Conservation (phyloP, 2,797 vertebrate species). For the Loriculus beryllinus region DNA sequence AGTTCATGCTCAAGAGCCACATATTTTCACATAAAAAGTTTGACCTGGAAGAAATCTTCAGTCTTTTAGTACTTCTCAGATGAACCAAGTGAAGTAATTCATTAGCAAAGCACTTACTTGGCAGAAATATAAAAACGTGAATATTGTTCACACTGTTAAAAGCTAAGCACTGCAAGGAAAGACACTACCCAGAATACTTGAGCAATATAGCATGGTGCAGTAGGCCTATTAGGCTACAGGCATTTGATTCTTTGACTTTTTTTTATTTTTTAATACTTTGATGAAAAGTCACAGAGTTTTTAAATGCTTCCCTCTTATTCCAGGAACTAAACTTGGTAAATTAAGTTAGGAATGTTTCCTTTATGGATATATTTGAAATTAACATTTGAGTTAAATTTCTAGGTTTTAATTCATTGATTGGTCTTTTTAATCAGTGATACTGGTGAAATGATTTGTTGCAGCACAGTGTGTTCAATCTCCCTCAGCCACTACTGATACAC, state of each 20-base stretch:
- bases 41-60: conserved; percentile 58
- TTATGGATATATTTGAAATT: background rate
- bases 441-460: background rate
- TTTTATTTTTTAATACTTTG: background rate
- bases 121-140: background rate
- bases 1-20: background rate
- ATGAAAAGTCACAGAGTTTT: background rate
- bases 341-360: background rate
- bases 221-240: background rate
- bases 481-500: background rate
- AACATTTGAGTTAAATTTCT: background rate
- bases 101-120: background rate
- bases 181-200: background rate
- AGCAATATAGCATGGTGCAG: background rate
- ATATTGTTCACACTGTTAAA: background rate
- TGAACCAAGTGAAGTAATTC: background rate
- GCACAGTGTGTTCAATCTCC: background rate
- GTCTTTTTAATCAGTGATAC: background rate
- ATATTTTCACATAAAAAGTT: conserved; percentile 15
- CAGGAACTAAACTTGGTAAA: background rate
- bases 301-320: background rate
- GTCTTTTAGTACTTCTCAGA: background rate
- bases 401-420: background rate
- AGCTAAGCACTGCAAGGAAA: background rate
- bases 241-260: background rate